Conservation (phyloP, 2,797 vertebrate genomes). For the Poecilia wingei region DNA sequence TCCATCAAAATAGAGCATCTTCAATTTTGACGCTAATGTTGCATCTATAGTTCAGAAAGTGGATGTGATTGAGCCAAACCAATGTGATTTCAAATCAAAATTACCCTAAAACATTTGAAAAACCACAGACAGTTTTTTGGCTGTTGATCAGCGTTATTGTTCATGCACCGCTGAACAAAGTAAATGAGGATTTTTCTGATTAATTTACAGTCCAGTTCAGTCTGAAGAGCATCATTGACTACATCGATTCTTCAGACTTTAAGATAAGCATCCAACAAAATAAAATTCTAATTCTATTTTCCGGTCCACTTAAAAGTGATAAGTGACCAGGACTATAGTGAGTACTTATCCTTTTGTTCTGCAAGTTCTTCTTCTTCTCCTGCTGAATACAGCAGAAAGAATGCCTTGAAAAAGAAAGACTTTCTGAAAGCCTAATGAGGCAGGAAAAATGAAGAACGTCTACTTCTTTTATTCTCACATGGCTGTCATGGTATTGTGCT, state of each 20-base stretch:
- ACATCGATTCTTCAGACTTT: conserved; percentile 5
- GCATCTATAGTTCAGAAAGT: no score
- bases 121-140: no score
- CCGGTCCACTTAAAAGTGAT: conserved; percentile 2
- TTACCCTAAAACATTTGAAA: no score
- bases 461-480: background rate
- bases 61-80: no score
- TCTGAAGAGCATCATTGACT: conserved; percentile 1
- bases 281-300: background rate
- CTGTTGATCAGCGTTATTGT: background rate
- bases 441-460: conserved; percentile 5
- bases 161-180: background rate
- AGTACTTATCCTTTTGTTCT: background rate
- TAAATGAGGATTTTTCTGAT: background rate
- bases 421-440: conserved; percentile 2
- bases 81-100: no score
- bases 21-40: no score
- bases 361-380: background rate
- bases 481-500: conserved; percentile 4
- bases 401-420: background rate
- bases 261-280: background rate
- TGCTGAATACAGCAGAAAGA: background rate
- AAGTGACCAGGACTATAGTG: background rate
- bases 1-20: no score
- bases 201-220: background rate